Base-by-base conservation (phyloP, 2,888 invertebrate genomes). In the Ophion costatus region DNA sequence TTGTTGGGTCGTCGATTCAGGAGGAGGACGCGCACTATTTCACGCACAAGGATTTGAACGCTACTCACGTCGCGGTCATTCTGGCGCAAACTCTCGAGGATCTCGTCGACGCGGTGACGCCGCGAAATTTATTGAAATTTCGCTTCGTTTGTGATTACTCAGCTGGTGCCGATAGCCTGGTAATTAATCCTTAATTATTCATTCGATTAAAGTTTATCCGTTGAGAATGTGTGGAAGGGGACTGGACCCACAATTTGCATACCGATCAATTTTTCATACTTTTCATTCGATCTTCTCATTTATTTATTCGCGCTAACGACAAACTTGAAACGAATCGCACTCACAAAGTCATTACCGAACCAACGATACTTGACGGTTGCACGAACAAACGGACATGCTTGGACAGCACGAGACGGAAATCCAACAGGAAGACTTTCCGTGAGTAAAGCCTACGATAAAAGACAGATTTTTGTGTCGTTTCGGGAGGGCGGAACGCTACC, bases 61-160 rank as follows among this genome's bases (percentile, higher is more conserved):
- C 95, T 24, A 97, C 97, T 0, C 96, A 96, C 87, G 96, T 98
- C 86, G 96, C 97, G 5, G 95, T 98, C 74, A 95, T 96, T 79
- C 94, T 98, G 85, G 96, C 97, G 0, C 96, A 96, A 93, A 96
- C 97, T 2, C 94, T 98, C 87, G 98, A 98, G 90, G 95, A 96
- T 75, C 94, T 98, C 66, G 98, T 98, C 29, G 98, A 98, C 94
- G 95, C 96, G 24, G 97, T 97, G 91, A 95, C 95, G 74, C 97
- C 97, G 0, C 96, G 96, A 92, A 98, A 97, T 93, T 95, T 98
- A 70, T 95, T 98, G 84, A 98, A 98, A 94, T 97, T 98, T 94
- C 95, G 97, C 64, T 95, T 98, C 51, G 96, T 96, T 63, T 98
- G 98, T 91, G 96, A 96, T 91, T 96, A 95, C 89, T 95, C 96